A percentile compares a stretch with the other conserved stretches of the same genome.
Conservation (phyloP, 1,140 invertebrate genomes). For the Latrodectus geometricus region DNA sequence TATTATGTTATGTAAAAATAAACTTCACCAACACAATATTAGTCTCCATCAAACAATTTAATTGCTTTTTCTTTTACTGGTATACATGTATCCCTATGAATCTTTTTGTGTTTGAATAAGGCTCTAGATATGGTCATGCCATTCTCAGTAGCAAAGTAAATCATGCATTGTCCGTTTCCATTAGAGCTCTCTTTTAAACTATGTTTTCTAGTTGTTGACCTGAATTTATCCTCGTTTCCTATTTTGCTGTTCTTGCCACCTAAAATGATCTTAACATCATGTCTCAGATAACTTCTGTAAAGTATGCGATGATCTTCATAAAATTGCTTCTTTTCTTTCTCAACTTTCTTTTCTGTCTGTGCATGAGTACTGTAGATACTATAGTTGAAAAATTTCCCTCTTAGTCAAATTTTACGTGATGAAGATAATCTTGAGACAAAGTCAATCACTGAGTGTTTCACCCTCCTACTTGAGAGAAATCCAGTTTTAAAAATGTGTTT, state of each 20-base stretch:
- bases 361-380: neutral
- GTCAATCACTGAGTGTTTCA: neutral
- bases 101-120: constrained; percentile 12
- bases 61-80: too few species aligned
- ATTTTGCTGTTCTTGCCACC: neutral
- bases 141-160: constrained; percentile 7
- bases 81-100: neutral
- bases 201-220: neutral
- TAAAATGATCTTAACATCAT: neutral
- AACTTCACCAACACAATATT: too few species aligned
- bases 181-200: neutral
- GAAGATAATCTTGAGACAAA: neutral
- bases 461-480: neutral
- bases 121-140: constrained; percentile 4
- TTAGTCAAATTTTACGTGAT: neutral
- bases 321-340: neutral
- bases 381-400: constrained; percentile 8
- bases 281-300: neutral
- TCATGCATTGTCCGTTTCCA: neutral
- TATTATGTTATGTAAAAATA: too few species aligned
- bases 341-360: neutral
- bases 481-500: constrained; percentile 1
- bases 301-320: constrained; percentile 10
- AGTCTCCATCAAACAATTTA: too few species aligned
- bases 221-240: neutral